Evolutionary conservation across 2,888 invertebrate genomes (phyloP), one percentile per base, ranked within the genome.

Genomic region (Cyrtodaria siliqua): DNA sequence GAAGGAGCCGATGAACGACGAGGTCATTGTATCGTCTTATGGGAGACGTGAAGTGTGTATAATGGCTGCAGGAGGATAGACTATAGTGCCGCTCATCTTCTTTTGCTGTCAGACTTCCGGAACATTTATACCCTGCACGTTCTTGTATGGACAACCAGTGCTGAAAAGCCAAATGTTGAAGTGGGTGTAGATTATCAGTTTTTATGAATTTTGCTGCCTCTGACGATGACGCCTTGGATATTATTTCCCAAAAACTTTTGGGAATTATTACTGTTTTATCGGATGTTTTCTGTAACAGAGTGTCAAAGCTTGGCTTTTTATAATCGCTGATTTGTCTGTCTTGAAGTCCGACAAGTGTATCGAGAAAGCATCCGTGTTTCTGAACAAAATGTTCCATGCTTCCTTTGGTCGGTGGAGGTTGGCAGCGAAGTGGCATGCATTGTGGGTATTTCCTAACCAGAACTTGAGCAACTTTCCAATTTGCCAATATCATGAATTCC

Each of bases 21-120:
- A 84, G 57, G 52, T 86, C 86, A 20, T 69, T 75, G 57, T 82
- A 86, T 38, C 86, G 60, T 29, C 86, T 62, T n/a, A 86, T 80
- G n/a, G 86, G 86, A 18, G 86, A 86, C 1, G 86, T 86, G 66
- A 86, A 86, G 44, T 86, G 86, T 0, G 76, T 77, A 64, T 86
- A 86, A 0, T 50, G 70, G 14, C 59, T 49, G 33, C 33, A 33
- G 2, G 76, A 64, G 12, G 64, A 49, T 6, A 86, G 57, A 23
- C 79, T 71, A 33, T 75, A 84, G 60, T 84, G 85, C 6, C 2
- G 23, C 9, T 29, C 47, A 16, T 74, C 69, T 0, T 27, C 6
- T 4, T 56, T 42, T 9, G 60, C 23, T n/a, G 44, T 44, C 14
- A 61, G 24, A 6, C 26, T 50, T 23, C 64, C 62, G 23, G 67